A percentile compares a stretch with the other conserved stretches of the same genome.
These are phyloP conservation scores for Zootermopsis nevadensis DNA, from an alignment of 2,888 invertebrate genomes.

Conservation along the genomic window DNA sequence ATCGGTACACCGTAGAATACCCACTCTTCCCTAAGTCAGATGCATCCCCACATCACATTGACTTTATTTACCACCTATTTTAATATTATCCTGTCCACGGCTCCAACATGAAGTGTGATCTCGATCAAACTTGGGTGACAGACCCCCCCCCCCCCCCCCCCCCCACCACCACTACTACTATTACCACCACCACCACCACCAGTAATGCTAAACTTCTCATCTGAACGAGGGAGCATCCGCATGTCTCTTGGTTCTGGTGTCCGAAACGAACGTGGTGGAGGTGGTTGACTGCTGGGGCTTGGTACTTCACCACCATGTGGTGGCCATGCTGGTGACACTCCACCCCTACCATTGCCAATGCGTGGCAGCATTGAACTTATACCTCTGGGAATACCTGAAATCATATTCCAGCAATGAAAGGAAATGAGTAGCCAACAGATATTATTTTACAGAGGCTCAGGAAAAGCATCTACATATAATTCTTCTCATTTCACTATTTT, in stretches of 20 bases:
- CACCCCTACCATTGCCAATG: slow-evolving; percentile 39
- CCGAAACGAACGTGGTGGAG: slow-evolving; percentile 44
- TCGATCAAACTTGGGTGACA: no score
- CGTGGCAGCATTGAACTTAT: slow-evolving; percentile 44
- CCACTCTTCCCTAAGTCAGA: no score
- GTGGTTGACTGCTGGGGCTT: slow-evolving; percentile 32
- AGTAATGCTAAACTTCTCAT: slow-evolving; percentile 37
- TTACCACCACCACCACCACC: slow-evolving; percentile 7
- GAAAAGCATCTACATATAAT: no score
- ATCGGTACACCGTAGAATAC: no score
- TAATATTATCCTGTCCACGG: no score
- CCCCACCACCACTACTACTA: slow-evolving; percentile 41
- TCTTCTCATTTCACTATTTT: no score
- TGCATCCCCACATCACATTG: no score
- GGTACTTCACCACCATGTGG: slow-evolving; percentile 40
- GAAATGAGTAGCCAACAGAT: no score
- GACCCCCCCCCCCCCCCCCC: slow-evolving; percentile 21
- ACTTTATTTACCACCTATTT: no score
- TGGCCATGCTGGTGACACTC: slow-evolving; percentile 43
- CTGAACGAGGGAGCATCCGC: slow-evolving; percentile 48
- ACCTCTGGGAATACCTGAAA: slow-evolving; percentile 44
- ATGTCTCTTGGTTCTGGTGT: slow-evolving; percentile 47
- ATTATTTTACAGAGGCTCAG: no score
- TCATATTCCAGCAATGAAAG: neutral
- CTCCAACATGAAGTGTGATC: no score